Evolutionary conservation across 2,888 invertebrate species (phyloP).

Genomic region (Dexiosoma caninum): DNA sequence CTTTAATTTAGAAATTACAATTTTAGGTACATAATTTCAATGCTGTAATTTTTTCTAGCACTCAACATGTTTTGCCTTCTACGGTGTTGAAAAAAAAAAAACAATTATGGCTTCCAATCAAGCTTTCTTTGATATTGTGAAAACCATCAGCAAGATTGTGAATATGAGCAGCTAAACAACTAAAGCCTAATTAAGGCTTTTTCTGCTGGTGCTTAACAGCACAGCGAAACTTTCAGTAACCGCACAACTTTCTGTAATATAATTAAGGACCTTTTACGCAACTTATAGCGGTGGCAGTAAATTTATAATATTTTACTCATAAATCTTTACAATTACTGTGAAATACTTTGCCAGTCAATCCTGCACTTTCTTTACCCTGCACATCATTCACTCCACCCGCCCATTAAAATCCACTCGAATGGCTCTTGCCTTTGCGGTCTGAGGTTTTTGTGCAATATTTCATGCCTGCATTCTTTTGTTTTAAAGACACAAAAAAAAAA

Average conservation of each 20-base stretch:
- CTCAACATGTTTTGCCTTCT: not conserved
- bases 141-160: not conserved
- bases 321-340: not conserved
- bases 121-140: not conserved
- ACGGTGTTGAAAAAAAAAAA: not conserved
- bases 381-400: no score
- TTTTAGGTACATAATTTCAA: no score
- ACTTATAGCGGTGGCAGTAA: slow-evolving; percentile 12
- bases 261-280: slow-evolving; percentile 46
- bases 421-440: not conserved
- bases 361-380: not conserved
- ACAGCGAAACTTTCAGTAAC: slow-evolving; percentile 28
- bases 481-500: no score
- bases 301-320: slow-evolving; percentile 39
- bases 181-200: not conserved
- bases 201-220: not conserved
- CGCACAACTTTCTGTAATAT: slow-evolving; percentile 41
- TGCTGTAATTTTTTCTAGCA: no score
- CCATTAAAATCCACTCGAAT: slow-evolving; percentile 5
- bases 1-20: no score
- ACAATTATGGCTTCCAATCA: not conserved
- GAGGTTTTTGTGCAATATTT: not conserved
- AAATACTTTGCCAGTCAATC: not conserved
- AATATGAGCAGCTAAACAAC: not conserved
- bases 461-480: not conserved